A percentile compares a stretch with the other conserved stretches of the same genome.
phyloP scores from a whole-genome alignment of 1,140 invertebrate genomes.

The Apis florea region DNA sequence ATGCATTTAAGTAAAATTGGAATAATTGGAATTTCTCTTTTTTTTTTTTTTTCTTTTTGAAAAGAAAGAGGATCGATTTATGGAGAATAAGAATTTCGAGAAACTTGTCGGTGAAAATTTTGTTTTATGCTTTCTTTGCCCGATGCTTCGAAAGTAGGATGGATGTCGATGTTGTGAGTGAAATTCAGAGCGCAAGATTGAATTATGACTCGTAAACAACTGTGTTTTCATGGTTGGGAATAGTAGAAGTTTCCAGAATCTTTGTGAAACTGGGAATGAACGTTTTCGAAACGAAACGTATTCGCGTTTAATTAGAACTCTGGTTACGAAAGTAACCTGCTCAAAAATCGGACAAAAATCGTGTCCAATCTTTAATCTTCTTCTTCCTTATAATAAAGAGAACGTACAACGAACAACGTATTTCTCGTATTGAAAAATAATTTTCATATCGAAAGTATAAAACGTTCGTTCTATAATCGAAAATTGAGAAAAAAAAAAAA shows the following conservation, averaged over 20 bases:
- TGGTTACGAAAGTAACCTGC: too few relatives aligned
- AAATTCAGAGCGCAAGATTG: slow-evolving; percentile 7
- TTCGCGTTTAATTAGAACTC: background rate
- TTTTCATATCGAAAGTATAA: too few relatives aligned
- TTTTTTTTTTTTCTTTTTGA: background rate
- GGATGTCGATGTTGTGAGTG: slow-evolving; percentile 14
- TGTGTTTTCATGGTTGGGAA: slow-evolving; percentile 3
- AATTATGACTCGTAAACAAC: slow-evolving; percentile 1
- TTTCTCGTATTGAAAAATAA: too few relatives aligned
- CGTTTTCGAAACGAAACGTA: background rate
- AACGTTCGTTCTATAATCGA: too few relatives aligned
- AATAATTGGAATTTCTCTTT: background rate
- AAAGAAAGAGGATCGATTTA: too few relatives aligned
- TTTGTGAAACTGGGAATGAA: background rate
- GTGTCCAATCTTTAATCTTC: background rate
- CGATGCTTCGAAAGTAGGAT: background rate
- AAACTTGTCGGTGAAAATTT: background rate
- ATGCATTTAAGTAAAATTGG: too few relatives aligned
- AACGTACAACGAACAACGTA: too few relatives aligned
- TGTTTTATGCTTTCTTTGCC: background rate
- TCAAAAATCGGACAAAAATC: background rate
- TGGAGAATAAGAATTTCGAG: background rate
- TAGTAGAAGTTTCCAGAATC: background rate
- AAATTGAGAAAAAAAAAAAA: background rate
- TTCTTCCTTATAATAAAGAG: too few relatives aligned